These are phyloP conservation scores for Craseonycteris thonglongyai DNA, from an alignment of 2,113 vertebrate genomes.

Conservation along the genomic window DNA sequence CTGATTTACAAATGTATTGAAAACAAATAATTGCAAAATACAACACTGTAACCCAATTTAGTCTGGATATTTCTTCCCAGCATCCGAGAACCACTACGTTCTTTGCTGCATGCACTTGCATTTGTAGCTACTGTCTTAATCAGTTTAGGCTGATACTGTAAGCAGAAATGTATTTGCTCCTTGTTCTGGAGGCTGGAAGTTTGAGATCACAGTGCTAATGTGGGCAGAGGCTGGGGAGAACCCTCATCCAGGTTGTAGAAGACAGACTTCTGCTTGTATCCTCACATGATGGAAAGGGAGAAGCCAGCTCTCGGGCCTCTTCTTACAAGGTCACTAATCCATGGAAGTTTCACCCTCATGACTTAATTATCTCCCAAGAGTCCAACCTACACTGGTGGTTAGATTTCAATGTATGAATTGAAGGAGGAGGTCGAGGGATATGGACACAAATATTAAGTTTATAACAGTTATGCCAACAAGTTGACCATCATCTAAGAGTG, in stretches of 20 bases:
- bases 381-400: neutral
- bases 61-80: accelerated
- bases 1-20: neutral
- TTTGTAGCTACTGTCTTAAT: neutral
- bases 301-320: neutral
- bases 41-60: too few relatives aligned
- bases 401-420: neutral
- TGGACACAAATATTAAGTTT: neutral
- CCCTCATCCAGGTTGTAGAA: neutral
- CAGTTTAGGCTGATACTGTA: neutral
- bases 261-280: neutral
- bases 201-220: neutral
- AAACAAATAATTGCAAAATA: neutral
- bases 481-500: neutral
- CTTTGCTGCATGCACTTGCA: accelerated
- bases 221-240: neutral
- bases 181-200: neutral
- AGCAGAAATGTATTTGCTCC: neutral
- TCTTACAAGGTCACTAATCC: neutral
- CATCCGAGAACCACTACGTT: neutral
- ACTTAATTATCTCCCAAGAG: neutral
- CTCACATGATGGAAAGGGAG: neutral
- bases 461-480: too few relatives aligned
- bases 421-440: accelerated
- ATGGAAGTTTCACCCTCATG: neutral